Conservation (phyloP, 64 coral and sea anemone species). For the Pocillopora damicornis region DNA sequence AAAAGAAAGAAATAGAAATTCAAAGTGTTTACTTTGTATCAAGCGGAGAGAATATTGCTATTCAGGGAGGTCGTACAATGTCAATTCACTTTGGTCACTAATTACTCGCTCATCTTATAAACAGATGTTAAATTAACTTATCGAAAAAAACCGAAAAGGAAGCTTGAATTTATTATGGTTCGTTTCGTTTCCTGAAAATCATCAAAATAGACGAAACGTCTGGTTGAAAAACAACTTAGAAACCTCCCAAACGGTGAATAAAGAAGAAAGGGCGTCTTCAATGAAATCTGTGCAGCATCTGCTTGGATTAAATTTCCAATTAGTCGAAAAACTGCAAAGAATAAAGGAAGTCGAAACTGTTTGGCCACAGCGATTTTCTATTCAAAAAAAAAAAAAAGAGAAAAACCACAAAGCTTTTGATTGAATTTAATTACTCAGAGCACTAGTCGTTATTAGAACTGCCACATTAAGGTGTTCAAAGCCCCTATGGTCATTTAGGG, state of each 20-base stretch:
- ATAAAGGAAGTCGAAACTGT: neutral
- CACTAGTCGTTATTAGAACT: neutral
- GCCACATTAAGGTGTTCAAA: neutral
- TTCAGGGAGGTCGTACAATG: neutral
- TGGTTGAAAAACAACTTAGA: neutral
- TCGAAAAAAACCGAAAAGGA: neutral
- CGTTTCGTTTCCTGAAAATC: neutral
- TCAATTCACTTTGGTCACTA: neutral
- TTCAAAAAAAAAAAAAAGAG: neutral
- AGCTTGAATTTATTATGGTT: neutral
- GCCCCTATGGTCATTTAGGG: neutral
- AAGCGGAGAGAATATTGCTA: constrained; percentile 4
- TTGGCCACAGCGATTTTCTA: neutral
- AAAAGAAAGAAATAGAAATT: neutral
- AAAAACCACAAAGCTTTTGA: neutral
- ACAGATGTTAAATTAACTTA: neutral
- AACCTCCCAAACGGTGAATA: neutral
- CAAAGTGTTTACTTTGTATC: neutral
- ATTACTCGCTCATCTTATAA: neutral
- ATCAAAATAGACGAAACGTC: no score
- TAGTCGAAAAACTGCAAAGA: neutral
- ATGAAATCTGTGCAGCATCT: neutral
- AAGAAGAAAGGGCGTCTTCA: neutral
- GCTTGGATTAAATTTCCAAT: constrained; percentile 9
- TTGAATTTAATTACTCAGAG: neutral